A percentile compares a stretch with the other conserved stretches of the same genome.
Evolutionary conservation across 2,797 vertebrate species (phyloP).

Genomic region (Catostomus latipinnis): DNA sequence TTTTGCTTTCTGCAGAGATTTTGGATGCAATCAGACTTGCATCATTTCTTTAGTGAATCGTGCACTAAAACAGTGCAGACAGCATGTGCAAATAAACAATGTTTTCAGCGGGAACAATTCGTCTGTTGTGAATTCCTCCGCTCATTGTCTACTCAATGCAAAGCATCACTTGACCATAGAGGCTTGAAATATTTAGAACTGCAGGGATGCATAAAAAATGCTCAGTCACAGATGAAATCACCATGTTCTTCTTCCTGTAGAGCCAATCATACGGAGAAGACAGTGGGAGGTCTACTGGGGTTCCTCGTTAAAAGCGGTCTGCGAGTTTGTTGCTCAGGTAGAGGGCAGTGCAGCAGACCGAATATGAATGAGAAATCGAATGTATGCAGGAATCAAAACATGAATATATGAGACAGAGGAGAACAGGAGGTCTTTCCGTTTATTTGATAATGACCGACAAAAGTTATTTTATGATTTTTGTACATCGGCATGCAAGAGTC

Average conservation of each 20-base stretch:
- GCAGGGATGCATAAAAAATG: neutral
- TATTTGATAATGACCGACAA: conserved; percentile 34
- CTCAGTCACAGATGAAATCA: conserved; percentile 16
- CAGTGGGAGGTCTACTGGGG: neutral
- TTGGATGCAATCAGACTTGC: too few species aligned
- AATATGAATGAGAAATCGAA: conserved; percentile 28
- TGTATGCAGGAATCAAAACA: conserved; percentile 34
- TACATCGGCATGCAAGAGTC: conserved; percentile 13
- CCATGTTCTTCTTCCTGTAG: conserved; percentile 22
- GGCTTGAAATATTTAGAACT: conserved; percentile 11
- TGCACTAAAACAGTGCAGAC: too few species aligned
- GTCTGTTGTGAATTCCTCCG: neutral
- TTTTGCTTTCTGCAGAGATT: too few species aligned
- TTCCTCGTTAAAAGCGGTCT: conserved; percentile 29
- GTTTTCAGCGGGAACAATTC: too few species aligned
- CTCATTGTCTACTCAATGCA: neutral
- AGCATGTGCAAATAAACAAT: too few species aligned
- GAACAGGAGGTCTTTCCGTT: conserved; percentile 19
- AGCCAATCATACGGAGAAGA: conserved; percentile 22
- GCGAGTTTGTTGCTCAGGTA: conserved; percentile 31
- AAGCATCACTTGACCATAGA: conserved; percentile 10
- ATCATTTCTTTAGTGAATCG: too few species aligned
- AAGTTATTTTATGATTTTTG: conserved; percentile 23
- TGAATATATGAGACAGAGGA: conserved; percentile 27
- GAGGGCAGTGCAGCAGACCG: conserved; percentile 23